Base-by-base conservation (phyloP, 2,888 invertebrate genomes). In the Leptinotarsa haldemani region DNA sequence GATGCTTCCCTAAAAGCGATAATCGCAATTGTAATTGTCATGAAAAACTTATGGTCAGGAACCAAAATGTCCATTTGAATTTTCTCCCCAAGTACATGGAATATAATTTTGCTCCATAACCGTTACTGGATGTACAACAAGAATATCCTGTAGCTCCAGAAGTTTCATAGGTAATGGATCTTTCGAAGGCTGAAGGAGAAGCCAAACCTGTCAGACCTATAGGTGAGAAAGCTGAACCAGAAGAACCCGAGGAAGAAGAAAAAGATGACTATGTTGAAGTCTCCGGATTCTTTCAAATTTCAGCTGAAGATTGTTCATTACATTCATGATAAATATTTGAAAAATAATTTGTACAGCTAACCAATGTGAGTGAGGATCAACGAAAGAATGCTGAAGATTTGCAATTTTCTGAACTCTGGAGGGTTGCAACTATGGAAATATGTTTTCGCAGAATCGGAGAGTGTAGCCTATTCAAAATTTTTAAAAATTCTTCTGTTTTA, bases 41-140 rank as follows among this genome's bases (percentile, higher is more conserved):
- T 93, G 69, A 96, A 96, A 4, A 94, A 94, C 85, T 83, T 94
- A 25, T 97, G 97, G 97, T 96, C 96, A 0, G 97, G 97, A 1
- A 95, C 74, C 84, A 86, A 61, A 87, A 87, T 77, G 75, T 87
- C 69, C 87, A 87, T 77, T 76, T 87, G 18, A 86, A 96, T 0
- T 93, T 91, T 91, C 97, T 95, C 0, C 90, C 93, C 73, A 97
- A 97, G 88, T 91, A 90, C 83, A 88, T 89, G 13, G 86, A 89
- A 4, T 88, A 93, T 48, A 94, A 95, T 88, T 94, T 93, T 88
- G 90, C 91, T 1, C 95, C 95, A 47, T 88, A 91, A 64, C 90
- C 92, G 73, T 88, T 94, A 79, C 92, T 93, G 3, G 83, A 88
- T 4, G 90, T 94, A 12, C 90, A 92, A 85, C 90, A 92, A 65